Conservation (phyloP, 2,113 vertebrate species). For the Guaruba guarouba region DNA sequence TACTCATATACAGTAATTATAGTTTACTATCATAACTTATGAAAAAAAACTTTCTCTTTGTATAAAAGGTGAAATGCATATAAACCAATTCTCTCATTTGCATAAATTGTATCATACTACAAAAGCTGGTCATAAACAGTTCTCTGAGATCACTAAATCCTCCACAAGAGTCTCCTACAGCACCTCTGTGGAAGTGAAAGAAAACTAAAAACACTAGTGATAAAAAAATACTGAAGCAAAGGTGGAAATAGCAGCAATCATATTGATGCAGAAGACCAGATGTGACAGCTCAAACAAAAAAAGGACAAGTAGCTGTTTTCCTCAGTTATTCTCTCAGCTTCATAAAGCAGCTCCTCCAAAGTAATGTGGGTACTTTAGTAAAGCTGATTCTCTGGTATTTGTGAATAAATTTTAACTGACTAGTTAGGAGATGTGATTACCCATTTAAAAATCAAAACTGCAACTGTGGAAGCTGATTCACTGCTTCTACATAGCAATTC, state of each 20-base stretch:
- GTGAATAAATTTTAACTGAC: background rate
- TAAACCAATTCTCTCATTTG: background rate
- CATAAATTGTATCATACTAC: constrained; percentile 1
- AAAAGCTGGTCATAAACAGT: constrained; percentile 43
- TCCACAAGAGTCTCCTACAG: background rate
- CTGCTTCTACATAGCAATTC: background rate
- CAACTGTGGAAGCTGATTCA: background rate
- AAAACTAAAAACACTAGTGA: background rate
- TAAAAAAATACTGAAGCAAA: background rate
- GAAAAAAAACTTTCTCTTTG: background rate
- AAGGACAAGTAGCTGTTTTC: background rate
- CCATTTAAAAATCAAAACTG: background rate
- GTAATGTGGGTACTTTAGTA: background rate
- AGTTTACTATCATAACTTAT: background rate
- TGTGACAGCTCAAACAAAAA: background rate
- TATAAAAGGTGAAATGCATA: background rate
- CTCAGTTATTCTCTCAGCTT: background rate
- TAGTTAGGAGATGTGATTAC: background rate
- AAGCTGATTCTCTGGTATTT: background rate
- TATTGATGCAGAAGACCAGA: background rate
- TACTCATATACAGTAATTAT: background rate
- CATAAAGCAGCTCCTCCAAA: background rate
- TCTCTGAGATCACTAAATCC: background rate
- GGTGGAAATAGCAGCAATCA: background rate
- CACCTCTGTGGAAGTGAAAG: background rate